Evolutionary conservation across 2,797 vertebrate genomes (phyloP), one percentile per base, ranked within the genome.

Genomic region (Heteromormyrus szaboi): DNA sequence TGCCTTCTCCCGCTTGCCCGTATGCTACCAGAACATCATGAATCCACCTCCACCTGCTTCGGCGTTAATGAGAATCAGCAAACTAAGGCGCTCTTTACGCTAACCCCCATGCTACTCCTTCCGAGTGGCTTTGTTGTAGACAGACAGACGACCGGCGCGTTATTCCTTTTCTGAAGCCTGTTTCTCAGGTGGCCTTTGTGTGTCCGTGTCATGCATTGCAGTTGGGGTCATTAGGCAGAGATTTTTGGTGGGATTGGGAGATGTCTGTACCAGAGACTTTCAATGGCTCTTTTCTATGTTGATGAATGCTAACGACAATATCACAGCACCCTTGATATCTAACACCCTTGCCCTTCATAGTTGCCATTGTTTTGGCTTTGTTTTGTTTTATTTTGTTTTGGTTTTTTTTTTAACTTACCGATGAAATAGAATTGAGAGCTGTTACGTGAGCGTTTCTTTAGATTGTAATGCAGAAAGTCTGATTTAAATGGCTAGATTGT

Each of bases 361-460:
- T 94, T 95, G 95, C 95, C 94, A 93, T 94, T 94, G 93, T 95
- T 95, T 94, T 93, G 92, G 94, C 92, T 93, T 93, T 94, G 95
- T 95, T 95, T 95, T 72, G 29, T 76, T 72, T 72, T 76, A 2
- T 65, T 65, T 29, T 9, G 9, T 41, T 41, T 37, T 37, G 37
- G 3, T 41, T 41, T 41, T 33, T 72, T 76, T 81, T 96, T 95
- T 93, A 93, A 94, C 92, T 93, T 94, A 93, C 94, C 94, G 92
- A 92, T 94, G 22, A 54, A 59, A 48, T 86, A 37, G 85, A 17
- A 93, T 95, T 93, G 92, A 94, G 93, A 93, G 93, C 94, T 95
- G 93, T 94, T 94, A 59, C 8, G 29, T 86, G 53, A 56, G 85
- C 33, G 3, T 93, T 85, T 88, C 44, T 88, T 33, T 84, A 85